Evolutionary conservation across 2,797 vertebrate species (phyloP).

Genomic region (Carcharodon carcharias): DNA sequence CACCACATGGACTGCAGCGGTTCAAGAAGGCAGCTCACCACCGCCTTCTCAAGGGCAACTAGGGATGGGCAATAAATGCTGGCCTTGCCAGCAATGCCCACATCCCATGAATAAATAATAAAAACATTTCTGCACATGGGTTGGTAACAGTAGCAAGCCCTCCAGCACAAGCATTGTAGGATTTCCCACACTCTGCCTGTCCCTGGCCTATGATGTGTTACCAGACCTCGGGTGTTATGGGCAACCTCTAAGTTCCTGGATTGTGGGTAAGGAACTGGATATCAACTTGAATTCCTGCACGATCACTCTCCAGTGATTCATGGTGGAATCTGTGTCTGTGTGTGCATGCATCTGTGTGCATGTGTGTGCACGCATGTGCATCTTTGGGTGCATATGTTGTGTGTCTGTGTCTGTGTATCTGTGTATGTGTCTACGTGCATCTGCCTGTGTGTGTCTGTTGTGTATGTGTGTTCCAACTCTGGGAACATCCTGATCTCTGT

Average conservation of each 20-base stretch:
- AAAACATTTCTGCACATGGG: background rate
- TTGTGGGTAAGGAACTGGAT: background rate
- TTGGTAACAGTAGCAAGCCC: background rate
- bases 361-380: no score
- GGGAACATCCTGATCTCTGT: background rate
- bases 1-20: no score
- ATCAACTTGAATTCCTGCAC: background rate
- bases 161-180: background rate
- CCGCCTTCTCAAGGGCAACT: no score
- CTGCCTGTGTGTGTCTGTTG: no score
- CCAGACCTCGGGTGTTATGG: background rate
- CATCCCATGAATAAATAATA: no score
- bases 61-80: no score
- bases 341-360: no score
- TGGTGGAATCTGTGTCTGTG: no score
- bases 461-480: background rate
- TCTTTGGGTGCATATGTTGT: no score
- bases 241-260: background rate
- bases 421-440: background rate
- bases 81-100: no score
- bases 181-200: background rate
- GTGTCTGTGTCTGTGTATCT: background rate
- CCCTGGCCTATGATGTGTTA: no score
- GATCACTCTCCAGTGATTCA: background rate
- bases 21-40: no score